A percentile compares a stretch with the other conserved stretches of the same genome.
Conservation (phyloP, 2,888 invertebrate species). For the Stenodema calcarata region DNA sequence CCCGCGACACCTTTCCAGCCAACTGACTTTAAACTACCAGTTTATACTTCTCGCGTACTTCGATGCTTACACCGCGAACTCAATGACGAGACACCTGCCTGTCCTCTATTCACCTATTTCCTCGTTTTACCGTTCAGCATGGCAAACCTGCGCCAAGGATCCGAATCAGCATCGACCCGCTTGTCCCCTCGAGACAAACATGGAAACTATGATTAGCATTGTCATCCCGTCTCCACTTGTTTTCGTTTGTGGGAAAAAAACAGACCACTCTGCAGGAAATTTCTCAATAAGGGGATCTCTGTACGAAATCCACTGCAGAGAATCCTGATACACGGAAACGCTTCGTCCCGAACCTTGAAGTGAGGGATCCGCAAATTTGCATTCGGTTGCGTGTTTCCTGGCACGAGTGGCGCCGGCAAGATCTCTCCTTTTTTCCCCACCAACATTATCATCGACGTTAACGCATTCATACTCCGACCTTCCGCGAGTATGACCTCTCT, state of each 20-base stretch:
- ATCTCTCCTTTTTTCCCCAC: not conserved
- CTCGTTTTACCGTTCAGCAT: not conserved
- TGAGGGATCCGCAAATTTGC: conserved; percentile 3
- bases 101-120: not conserved
- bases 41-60: not conserved
- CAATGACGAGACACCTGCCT: not conserved
- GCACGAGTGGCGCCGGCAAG: conserved; percentile 13
- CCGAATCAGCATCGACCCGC: not conserved
- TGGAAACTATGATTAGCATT: not conserved
- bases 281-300: not conserved
- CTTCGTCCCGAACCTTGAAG: not conserved
- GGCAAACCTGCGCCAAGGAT: not conserved
- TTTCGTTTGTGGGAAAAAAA: not conserved
- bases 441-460: not conserved
- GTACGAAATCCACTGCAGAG: not conserved
- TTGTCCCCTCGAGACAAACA: not conserved
- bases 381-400: not conserved
- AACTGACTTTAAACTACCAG: not conserved
- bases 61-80: not conserved
- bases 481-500: not conserved
- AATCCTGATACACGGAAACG: not conserved
- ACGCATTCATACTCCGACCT: not conserved
- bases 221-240: not conserved
- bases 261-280: not conserved
- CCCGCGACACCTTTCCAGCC: too few relatives aligned